Percentiles rank a stretch among this genome's conserved stretches.
phyloP scores from a whole-genome alignment of 2,888 invertebrate genomes.

The Drosophila mulleri region DNA sequence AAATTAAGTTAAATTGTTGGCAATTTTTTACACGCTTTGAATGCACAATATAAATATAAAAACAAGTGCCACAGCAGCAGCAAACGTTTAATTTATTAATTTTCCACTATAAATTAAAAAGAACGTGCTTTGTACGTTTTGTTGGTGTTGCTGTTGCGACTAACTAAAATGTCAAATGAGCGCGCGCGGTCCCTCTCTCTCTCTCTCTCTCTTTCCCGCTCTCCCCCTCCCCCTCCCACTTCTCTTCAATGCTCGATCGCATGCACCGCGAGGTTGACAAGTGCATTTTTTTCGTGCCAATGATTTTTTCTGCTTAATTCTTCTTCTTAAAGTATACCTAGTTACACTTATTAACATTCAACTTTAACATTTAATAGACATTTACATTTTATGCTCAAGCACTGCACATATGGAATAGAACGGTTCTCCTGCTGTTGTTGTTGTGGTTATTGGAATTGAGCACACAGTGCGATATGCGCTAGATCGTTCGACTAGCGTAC shows the following conservation, averaged over 20 bases:
- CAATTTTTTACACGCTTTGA: conserved; percentile 45
- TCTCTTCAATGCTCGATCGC: conserved; percentile 8
- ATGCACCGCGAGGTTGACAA: conserved; percentile 53
- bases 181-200: conserved; percentile 4
- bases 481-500: conserved; percentile 66
- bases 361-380: conserved; percentile 23
- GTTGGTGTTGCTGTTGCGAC: conserved; percentile 26
- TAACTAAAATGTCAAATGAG: conserved; percentile 61
- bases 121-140: conserved; percentile 38
- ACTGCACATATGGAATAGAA: conserved; percentile 65
- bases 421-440: conserved; percentile 30
- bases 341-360: conserved; percentile 21
- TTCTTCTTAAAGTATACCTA: conserved; percentile 7
- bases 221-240: neutral
- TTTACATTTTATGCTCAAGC: conserved; percentile 52
- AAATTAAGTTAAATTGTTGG: conserved; percentile 39
- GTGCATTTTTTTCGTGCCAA: conserved; percentile 56
- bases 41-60: conserved; percentile 12
- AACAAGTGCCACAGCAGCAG: conserved; percentile 11
- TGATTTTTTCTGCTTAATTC: conserved; percentile 25
- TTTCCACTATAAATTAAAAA: conserved; percentile 58
- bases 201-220: conserved; percentile 1
- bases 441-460: conserved; percentile 50
- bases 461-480: conserved; percentile 54
- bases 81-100: conserved; percentile 53